These are phyloP conservation scores for Lutraria rhynchaena DNA, from an alignment of 1,140 invertebrate species.

Conservation along the genomic window DNA sequence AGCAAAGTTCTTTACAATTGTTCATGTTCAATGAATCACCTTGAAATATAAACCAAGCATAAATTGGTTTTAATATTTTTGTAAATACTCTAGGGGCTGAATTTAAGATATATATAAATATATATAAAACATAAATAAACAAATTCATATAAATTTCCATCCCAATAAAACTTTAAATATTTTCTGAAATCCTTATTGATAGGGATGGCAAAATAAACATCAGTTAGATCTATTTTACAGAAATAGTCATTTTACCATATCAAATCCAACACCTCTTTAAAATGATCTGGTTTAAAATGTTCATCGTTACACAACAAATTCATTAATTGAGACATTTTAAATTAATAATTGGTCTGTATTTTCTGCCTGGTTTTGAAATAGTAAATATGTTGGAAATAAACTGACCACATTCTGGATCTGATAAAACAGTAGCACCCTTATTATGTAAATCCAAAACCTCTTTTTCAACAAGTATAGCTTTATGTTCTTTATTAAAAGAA, in stretches of 20 bases:
- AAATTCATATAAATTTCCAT: background rate
- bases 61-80: constrained; percentile 26
- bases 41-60: constrained; percentile 6
- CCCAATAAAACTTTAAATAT: background rate
- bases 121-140: background rate
- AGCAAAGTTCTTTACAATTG: background rate
- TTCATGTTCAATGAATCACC: constrained; percentile 14
- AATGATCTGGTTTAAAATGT: too few relatives aligned
- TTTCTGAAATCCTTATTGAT: background rate
- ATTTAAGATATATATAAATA: background rate
- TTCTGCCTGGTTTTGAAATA: too few relatives aligned
- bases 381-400: too few relatives aligned
- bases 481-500: constrained; percentile 18
- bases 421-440: constrained; percentile 21
- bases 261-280: too few relatives aligned
- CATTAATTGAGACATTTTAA: too few relatives aligned
- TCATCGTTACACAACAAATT: too few relatives aligned
- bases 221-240: too few relatives aligned
- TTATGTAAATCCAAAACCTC: constrained; percentile 3
- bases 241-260: too few relatives aligned
- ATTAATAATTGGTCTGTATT: too few relatives aligned
- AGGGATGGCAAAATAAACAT: too few relatives aligned
- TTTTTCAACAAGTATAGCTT: constrained; percentile 13
- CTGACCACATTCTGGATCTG: constrained; percentile 4
- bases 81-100: constrained; percentile 17